Conservation (phyloP, 1,140 invertebrate species). For the Megalopta genalis region DNA sequence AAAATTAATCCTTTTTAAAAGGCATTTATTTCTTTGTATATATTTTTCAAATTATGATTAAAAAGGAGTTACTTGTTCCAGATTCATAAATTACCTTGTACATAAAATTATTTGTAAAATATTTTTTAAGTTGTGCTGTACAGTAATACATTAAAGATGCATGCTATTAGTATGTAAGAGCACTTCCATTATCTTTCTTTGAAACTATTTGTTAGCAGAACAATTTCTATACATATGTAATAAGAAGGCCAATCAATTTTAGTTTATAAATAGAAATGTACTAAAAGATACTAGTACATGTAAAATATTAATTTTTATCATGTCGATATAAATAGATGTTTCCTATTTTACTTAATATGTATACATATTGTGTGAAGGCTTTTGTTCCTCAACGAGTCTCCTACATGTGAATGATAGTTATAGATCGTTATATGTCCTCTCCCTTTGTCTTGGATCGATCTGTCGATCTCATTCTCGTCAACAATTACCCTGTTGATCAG, state of each 20-base stretch:
- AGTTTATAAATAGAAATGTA: background rate
- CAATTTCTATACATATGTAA: background rate
- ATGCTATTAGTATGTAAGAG: conserved; percentile 12
- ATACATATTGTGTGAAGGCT: background rate
- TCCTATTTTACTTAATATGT: background rate
- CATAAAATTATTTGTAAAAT: conserved; percentile 11
- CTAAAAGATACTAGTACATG: background rate
- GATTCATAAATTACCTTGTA: too few relatives aligned
- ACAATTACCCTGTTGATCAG: too few relatives aligned
- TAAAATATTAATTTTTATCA: background rate
- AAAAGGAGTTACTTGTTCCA: too few relatives aligned
- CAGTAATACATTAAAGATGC: background rate
- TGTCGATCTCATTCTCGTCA: too few relatives aligned
- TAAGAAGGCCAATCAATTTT: background rate
- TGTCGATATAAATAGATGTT: background rate
- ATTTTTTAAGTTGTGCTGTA: conserved; percentile 8
- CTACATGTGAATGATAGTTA: too few relatives aligned
- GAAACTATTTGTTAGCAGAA: background rate
- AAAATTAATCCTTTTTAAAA: too few relatives aligned
- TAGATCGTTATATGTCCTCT: too few relatives aligned
- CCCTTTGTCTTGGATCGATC: too few relatives aligned
- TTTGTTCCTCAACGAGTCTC: too few relatives aligned
- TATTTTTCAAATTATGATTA: too few relatives aligned
- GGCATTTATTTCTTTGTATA: too few relatives aligned
- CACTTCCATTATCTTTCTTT: conserved; percentile 11